These are phyloP conservation scores for Dermochelys coriacea DNA, from an alignment of 2,797 vertebrate genomes.

Conservation along the genomic window DNA sequence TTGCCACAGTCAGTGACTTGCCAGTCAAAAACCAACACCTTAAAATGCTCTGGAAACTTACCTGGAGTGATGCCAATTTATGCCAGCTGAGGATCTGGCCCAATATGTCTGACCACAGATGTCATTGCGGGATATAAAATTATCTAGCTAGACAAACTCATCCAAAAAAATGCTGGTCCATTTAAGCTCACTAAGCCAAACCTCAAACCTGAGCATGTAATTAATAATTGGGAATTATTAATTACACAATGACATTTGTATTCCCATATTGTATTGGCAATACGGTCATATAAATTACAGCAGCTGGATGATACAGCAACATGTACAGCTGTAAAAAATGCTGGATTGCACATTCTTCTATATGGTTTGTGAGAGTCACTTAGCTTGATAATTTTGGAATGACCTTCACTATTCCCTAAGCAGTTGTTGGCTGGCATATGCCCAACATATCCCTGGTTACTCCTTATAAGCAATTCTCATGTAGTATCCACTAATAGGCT, in stretches of 20 bases:
- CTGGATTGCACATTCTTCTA: background rate
- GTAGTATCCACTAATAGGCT: background rate
- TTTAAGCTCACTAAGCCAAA: background rate
- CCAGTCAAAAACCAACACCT: background rate
- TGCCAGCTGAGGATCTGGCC: background rate
- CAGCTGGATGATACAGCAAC: background rate
- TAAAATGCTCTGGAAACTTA: background rate
- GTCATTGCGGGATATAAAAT: background rate
- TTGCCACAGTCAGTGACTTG: background rate
- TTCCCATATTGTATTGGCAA: background rate
- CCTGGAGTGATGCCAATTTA: background rate
- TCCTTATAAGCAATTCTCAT: background rate
- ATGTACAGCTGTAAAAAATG: background rate
- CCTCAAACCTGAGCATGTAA: background rate
- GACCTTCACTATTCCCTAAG: background rate
- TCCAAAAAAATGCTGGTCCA: background rate
- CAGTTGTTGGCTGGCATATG: background rate
- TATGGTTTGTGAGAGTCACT: background rate
- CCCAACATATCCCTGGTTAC: background rate
- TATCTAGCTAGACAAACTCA: background rate
- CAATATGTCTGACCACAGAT: background rate
- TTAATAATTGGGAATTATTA: background rate
- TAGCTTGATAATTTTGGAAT: background rate
- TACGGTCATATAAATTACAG: background rate
- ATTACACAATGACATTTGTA: background rate